Percentiles rank a stretch among this genome's conserved stretches.
phyloP scores from a whole-genome alignment of 2,113 vertebrate genomes.

The Chaetura pelagica region DNA sequence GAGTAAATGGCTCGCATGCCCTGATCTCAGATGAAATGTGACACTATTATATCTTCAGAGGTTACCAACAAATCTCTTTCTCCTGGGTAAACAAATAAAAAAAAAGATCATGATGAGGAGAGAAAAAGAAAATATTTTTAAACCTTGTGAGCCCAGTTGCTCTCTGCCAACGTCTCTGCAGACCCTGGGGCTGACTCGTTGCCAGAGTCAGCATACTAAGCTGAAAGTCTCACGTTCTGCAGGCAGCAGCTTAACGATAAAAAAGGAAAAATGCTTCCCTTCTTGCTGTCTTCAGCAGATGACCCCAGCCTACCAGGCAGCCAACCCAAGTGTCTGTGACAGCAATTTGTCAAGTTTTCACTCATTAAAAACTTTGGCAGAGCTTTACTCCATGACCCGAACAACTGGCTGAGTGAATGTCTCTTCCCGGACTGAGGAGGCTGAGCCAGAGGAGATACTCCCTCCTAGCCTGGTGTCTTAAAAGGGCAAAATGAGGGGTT shows the following conservation, averaged over 20 bases:
- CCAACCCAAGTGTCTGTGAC: background rate
- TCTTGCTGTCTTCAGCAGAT: constrained; percentile 32
- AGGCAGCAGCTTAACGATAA: background rate
- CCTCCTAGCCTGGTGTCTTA: background rate
- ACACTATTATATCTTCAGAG: constrained; percentile 45
- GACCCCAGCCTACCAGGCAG: constrained; percentile 1
- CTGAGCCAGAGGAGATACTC: background rate
- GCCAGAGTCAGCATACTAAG: constrained; percentile 56
- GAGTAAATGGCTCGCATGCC: constrained; percentile 17
- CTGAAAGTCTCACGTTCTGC: background rate
- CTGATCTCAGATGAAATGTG: constrained; percentile 38
- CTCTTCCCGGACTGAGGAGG: background rate
- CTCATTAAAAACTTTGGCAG: background rate
- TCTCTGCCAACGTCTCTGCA: constrained; percentile 38
- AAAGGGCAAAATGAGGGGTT: background rate
- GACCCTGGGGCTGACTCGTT: constrained; percentile 31
- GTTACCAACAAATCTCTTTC: constrained; percentile 44
- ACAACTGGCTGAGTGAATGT: background rate
- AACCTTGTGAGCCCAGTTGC: constrained; percentile 3
- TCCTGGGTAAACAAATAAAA: constrained; percentile 50
- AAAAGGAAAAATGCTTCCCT: constrained; percentile 5
- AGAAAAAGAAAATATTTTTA: constrained; percentile 61
- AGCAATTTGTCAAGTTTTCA: background rate
- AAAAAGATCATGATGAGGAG: constrained; percentile 22
- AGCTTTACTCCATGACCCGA: background rate